phyloP scores from a whole-genome alignment of 2,797 vertebrate species.

The Chiloscyllium punctatum region DNA sequence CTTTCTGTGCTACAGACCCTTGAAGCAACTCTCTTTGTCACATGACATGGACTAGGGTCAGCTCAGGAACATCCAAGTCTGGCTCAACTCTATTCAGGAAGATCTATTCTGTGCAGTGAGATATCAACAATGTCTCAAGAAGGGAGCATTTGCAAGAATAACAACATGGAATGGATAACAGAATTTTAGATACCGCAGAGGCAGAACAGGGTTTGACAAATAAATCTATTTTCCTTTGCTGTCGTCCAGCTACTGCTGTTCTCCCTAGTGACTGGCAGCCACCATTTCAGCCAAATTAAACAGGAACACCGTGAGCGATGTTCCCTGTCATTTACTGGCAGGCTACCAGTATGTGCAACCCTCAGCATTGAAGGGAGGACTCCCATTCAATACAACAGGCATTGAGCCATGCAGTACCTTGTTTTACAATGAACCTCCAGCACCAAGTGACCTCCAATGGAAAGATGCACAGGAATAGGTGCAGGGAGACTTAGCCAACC shows the following conservation, averaged over 20 bases:
- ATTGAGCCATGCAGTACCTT: not conserved
- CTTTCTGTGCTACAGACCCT: not conserved
- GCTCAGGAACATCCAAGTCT: not conserved
- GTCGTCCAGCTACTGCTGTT: not conserved
- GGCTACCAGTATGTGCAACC: not conserved
- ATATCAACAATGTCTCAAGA: not conserved
- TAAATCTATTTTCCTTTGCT: not conserved
- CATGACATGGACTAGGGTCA: not conserved
- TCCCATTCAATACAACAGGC: not conserved
- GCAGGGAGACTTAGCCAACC: not conserved
- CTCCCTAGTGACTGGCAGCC: not conserved
- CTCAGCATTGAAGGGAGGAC: not conserved
- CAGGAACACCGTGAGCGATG: not conserved
- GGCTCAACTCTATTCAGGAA: not conserved
- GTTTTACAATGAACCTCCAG: not conserved
- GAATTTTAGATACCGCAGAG: not conserved
- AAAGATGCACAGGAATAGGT: not conserved
- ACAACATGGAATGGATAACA: not conserved
- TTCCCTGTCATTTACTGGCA: not conserved
- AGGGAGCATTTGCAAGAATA: conserved; percentile 22
- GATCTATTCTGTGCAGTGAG: not conserved
- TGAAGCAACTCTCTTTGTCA: not conserved
- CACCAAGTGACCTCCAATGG: not conserved
- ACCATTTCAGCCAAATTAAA: not conserved
- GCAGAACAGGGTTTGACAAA: not conserved